Evolutionary conservation across 2,888 invertebrate species (phyloP).

Genomic region (Apamea epomidion): DNA sequence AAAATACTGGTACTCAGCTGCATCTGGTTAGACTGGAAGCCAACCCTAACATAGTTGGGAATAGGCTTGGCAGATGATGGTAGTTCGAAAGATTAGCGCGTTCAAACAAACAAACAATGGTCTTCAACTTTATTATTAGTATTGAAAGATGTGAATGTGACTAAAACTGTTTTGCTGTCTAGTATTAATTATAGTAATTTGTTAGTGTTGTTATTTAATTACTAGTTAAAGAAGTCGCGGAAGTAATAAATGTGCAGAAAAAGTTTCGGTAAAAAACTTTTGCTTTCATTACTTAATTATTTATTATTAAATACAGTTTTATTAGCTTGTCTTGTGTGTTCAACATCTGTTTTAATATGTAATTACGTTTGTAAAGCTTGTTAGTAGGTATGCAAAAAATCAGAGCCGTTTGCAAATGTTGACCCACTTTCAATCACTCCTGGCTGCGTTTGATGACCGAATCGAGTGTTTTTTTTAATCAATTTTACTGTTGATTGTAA

Average conservation of each 20-base stretch:
- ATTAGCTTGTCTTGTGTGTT: slow-evolving; percentile 23
- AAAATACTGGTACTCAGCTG: no score
- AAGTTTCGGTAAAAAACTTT: slow-evolving; percentile 4
- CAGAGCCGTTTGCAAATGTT: not conserved
- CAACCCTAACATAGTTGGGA: no score
- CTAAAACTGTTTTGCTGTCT: slow-evolving; percentile 37
- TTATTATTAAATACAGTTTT: slow-evolving; percentile 31
- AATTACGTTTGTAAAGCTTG: slow-evolving; percentile 16
- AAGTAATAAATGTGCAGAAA: slow-evolving; percentile 44
- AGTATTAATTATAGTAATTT: slow-evolving; percentile 37
- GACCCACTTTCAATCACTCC: not conserved
- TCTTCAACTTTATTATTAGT: no score
- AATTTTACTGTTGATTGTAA: not conserved
- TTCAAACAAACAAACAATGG: no score
- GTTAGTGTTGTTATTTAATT: slow-evolving; percentile 37
- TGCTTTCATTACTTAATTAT: slow-evolving; percentile 27
- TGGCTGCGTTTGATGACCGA: not conserved
- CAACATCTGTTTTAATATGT: slow-evolving; percentile 14
- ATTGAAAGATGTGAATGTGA: not conserved
- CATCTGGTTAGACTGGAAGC: no score
- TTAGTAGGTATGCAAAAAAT: not conserved
- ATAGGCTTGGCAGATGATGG: no score
- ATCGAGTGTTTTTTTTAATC: not conserved
- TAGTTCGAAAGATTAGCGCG: no score
- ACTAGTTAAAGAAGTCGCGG: slow-evolving; percentile 8